These are phyloP conservation scores for Leptopilina syphax DNA, from an alignment of 2,888 invertebrate species.

Conservation along the genomic window DNA sequence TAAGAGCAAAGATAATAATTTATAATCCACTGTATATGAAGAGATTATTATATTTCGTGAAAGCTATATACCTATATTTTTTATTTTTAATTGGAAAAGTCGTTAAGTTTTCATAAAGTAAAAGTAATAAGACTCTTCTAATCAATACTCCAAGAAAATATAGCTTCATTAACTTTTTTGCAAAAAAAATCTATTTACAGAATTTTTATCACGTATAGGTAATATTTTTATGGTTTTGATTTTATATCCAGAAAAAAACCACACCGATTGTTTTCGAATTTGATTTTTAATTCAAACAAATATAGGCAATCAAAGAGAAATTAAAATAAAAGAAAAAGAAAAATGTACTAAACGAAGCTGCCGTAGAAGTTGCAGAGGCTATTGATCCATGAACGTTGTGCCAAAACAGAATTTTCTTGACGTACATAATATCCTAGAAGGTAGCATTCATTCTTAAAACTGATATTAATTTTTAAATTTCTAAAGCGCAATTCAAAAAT, in stretches of 20 bases:
- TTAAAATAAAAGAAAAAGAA: neutral
- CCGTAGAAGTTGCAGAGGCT: slow-evolving; percentile 60
- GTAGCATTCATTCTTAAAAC: slow-evolving; percentile 48
- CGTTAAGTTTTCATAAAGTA: neutral
- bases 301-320: too few species aligned
- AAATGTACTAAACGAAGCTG: slow-evolving; percentile 47
- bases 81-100: slow-evolving; percentile 3
- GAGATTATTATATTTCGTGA: neutral
- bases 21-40: neutral
- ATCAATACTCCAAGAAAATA: neutral
- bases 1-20: too few species aligned
- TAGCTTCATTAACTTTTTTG: too few species aligned
- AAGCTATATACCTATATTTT: neutral
- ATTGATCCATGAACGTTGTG: slow-evolving; percentile 67
- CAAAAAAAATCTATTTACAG: too few species aligned
- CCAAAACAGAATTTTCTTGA: slow-evolving; percentile 63
- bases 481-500: neutral
- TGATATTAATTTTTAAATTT: neutral
- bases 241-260: neutral
- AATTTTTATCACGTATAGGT: neutral
- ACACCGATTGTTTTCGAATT: too few species aligned
- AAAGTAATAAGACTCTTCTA: slow-evolving; percentile 15
- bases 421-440: slow-evolving; percentile 66
- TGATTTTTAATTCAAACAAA: too few species aligned
- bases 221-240: neutral